A percentile compares a stretch with the other conserved stretches of the same genome.
phyloP scores from a whole-genome alignment of 2,888 invertebrate species.

The Cantharis lateralis region DNA sequence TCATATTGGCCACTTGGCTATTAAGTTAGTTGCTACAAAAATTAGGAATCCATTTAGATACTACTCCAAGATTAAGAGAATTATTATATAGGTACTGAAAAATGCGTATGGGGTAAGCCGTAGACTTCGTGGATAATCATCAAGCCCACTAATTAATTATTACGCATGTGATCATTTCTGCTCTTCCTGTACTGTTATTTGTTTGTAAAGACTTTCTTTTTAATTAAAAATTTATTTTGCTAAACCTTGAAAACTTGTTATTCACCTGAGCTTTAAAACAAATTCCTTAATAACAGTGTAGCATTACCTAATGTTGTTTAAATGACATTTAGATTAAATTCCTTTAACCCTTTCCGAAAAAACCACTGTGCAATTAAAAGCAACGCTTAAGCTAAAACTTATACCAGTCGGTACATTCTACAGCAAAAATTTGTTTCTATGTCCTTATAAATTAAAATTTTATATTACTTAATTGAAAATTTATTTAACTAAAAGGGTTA shows the following conservation, averaged over 20 bases:
- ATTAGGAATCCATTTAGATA: neutral
- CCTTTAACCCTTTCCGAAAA: conserved; percentile 43
- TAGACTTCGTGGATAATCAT: neutral
- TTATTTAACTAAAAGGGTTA: neutral
- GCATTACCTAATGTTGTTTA: conserved; percentile 44
- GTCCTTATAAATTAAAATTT: neutral
- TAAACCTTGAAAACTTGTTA: conserved; percentile 25
- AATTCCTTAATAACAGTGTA: conserved; percentile 32
- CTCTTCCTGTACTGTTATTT: neutral
- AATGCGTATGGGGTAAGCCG: neutral
- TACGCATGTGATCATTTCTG: neutral
- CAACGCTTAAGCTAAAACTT: conserved; percentile 33
- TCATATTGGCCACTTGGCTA: neutral
- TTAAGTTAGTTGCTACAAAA: neutral
- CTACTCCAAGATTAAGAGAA: neutral
- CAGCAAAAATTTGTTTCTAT: conserved; percentile 11
- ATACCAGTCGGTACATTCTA: conserved; percentile 23
- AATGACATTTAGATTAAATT: conserved; percentile 52
- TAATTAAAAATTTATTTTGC: conserved; percentile 27
- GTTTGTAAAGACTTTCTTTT: conserved; percentile 8
- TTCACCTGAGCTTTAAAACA: conserved; percentile 32
- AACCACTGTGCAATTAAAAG: conserved; percentile 42
- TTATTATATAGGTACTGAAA: neutral
- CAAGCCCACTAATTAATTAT: neutral
- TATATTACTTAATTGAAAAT: neutral